A percentile compares a stretch with the other conserved stretches of the same genome.
phyloP scores from a whole-genome alignment of 2,888 invertebrate genomes.

The Pocota personata region DNA sequence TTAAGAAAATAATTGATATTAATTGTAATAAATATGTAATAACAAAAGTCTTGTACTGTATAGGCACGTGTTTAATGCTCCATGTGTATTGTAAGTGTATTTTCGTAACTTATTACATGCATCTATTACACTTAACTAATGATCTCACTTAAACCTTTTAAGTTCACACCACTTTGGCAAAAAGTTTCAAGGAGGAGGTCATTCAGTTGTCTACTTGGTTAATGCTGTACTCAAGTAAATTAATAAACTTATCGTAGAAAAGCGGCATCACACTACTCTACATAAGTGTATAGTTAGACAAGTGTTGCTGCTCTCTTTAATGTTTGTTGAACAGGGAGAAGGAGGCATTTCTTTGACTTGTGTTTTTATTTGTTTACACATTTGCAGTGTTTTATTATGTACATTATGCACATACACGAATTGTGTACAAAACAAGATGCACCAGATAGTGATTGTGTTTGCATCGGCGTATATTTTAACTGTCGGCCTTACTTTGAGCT shows the following conservation, averaged over 20 bases:
- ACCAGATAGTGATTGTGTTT: background rate
- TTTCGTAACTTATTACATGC: conserved; percentile 1
- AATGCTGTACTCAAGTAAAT: conserved; percentile 38
- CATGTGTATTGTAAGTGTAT: background rate
- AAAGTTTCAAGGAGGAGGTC: conserved; percentile 17
- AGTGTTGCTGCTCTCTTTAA: conserved; percentile 31
- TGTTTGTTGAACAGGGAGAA: conserved; percentile 1
- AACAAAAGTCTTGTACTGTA: background rate
- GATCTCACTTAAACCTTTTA: conserved; percentile 38
- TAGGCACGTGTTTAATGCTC: background rate
- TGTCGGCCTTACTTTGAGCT: background rate
- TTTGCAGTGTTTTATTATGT: conserved; percentile 8
- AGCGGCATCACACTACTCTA: conserved; percentile 7
- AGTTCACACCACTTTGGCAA: conserved; percentile 10
- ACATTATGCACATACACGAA: background rate
- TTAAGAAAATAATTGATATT: conserved; percentile 24
- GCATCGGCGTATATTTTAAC: background rate
- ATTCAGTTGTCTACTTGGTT: conserved; percentile 28
- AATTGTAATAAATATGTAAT: conserved; percentile 1
- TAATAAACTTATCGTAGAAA: conserved; percentile 13
- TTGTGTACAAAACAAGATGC: background rate
- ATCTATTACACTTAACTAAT: conserved; percentile 13
- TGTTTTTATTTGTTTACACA: conserved; percentile 7
- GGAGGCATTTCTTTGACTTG: background rate
- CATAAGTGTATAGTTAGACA: background rate